These are phyloP conservation scores for Limnephilus rhombicus DNA, from an alignment of 2,888 invertebrate genomes.

Conservation along the genomic window DNA sequence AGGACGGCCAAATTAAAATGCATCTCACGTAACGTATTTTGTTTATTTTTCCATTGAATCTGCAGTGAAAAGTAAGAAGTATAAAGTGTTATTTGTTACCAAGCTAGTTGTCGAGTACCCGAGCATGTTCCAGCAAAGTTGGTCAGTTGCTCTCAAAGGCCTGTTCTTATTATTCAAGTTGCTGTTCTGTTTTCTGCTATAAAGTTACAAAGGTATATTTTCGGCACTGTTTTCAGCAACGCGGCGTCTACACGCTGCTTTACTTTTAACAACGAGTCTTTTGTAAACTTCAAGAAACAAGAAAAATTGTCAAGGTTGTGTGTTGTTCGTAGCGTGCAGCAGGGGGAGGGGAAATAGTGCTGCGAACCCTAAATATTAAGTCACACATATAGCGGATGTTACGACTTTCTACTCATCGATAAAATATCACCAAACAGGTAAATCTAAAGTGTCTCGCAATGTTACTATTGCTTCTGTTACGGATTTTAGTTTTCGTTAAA, in stretches of 20 bases:
- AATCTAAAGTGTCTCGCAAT: not conserved
- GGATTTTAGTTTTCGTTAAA: not conserved
- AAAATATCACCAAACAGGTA: not conserved
- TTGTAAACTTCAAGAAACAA: not conserved
- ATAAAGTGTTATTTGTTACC: constrained; percentile 55
- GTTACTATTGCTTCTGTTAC: not conserved
- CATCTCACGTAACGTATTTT: constrained; percentile 49
- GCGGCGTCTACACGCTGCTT: constrained; percentile 7
- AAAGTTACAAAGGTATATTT: constrained; percentile 10
- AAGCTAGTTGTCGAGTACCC: constrained; percentile 4
- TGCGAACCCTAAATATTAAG: too few relatives aligned
- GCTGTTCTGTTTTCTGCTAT: constrained; percentile 8
- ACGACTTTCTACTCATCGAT: not conserved
- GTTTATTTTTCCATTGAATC: constrained; percentile 43
- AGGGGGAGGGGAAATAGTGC: not conserved
- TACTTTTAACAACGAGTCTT: constrained; percentile 10
- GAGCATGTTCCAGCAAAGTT: constrained; percentile 31
- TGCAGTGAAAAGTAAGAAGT: constrained; percentile 33
- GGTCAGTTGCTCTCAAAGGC: constrained; percentile 46
- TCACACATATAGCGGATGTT: not conserved
- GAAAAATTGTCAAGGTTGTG: not conserved
- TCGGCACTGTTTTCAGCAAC: not conserved
- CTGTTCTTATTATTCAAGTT: constrained; percentile 2
- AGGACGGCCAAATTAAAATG: constrained; percentile 42
- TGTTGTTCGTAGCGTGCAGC: not conserved